Conservation (phyloP, 2,797 vertebrate species). For the Enoplosus armatus region DNA sequence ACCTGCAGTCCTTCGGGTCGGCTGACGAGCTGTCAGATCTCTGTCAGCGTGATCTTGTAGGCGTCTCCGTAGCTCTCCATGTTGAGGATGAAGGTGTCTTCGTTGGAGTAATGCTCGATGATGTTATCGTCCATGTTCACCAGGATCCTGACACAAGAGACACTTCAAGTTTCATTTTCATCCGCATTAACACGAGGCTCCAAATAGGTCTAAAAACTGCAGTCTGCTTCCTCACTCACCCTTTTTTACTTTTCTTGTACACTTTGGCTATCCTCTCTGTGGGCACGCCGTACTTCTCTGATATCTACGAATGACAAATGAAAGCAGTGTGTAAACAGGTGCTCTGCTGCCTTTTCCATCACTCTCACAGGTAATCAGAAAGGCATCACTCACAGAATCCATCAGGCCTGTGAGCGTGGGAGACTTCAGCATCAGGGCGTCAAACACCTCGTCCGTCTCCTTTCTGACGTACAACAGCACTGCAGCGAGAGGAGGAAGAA, state of each 20-base stretch:
- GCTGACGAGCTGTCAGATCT: constrained; percentile 87
- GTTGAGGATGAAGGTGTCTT: constrained; percentile 97
- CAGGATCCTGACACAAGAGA: constrained; percentile 88
- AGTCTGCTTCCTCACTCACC: constrained; percentile 80
- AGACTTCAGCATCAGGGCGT: constrained; percentile 97
- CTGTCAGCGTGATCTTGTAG: constrained; percentile 95
- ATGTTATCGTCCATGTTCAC: constrained; percentile 99
- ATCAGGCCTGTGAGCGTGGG: constrained; percentile 95
- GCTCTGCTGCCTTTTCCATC: constrained; percentile 11
- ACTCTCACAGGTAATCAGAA: background rate
- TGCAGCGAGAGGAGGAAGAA: constrained; percentile 74
- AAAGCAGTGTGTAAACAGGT: constrained; percentile 11
- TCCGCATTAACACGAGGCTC: rapidly evolving
- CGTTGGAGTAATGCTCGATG: constrained; percentile 97
- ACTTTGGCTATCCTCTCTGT: constrained; percentile 95
- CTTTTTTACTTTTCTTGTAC: constrained; percentile 99
- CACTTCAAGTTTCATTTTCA: background rate
- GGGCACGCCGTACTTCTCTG: constrained; percentile 94
- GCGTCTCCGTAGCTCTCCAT: constrained; percentile 92
- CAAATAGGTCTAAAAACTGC: rapidly evolving
- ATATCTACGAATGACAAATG: constrained; percentile 85
- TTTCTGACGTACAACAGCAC: constrained; percentile 97
- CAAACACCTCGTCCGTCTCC: constrained; percentile 96
- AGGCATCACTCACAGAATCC: constrained; percentile 92
- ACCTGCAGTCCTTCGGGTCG: constrained; percentile 16